phyloP scores from a whole-genome alignment of 2,888 invertebrate species.

The Drosophila colorata region DNA sequence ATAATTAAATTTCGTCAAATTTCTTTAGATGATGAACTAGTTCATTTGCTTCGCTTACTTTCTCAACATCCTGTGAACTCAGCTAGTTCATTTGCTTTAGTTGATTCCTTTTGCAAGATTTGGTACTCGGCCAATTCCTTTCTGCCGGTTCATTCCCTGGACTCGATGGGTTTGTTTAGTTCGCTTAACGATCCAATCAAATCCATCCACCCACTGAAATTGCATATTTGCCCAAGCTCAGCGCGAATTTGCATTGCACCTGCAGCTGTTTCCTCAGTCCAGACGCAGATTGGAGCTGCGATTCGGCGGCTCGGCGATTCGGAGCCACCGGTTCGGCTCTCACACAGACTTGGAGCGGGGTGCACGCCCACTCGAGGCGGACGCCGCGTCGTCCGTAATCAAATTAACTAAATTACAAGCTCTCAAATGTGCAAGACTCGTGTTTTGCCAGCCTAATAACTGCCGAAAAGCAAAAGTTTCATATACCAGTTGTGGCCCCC shows the following conservation, averaged over 20 bases:
- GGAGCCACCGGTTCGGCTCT: not conserved
- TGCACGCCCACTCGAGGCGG: slow-evolving; percentile 47
- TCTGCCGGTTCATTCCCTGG: not conserved
- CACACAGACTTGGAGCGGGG: slow-evolving; percentile 1
- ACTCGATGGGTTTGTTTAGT: too few species aligned
- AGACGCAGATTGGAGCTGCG: slow-evolving; percentile 15
- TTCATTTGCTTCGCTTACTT: not conserved
- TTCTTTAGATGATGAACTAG: not conserved
- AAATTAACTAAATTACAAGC: slow-evolving; percentile 82
- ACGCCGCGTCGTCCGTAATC: slow-evolving; percentile 70
- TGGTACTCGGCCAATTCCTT: too few species aligned
- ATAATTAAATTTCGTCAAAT: too few species aligned
- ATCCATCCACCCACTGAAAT: slow-evolving; percentile 47
- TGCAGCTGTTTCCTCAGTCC: slow-evolving; percentile 41
- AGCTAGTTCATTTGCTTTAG: not conserved
- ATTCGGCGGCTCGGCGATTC: too few species aligned
- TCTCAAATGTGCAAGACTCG: slow-evolving; percentile 81
- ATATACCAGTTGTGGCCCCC: slow-evolving; percentile 11
- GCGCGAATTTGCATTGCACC: slow-evolving; percentile 38
- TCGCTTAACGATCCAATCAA: slow-evolving; percentile 23
- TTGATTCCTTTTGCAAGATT: too few species aligned
- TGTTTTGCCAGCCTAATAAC: slow-evolving; percentile 76
- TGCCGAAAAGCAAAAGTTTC: slow-evolving; percentile 66
- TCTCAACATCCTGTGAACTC: not conserved
- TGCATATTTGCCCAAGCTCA: slow-evolving; percentile 43